Evolutionary conservation across 2,888 invertebrate species (phyloP), one percentile per base, ranked within the genome.

Genomic region (Macrosiphum euphorbiae): DNA sequence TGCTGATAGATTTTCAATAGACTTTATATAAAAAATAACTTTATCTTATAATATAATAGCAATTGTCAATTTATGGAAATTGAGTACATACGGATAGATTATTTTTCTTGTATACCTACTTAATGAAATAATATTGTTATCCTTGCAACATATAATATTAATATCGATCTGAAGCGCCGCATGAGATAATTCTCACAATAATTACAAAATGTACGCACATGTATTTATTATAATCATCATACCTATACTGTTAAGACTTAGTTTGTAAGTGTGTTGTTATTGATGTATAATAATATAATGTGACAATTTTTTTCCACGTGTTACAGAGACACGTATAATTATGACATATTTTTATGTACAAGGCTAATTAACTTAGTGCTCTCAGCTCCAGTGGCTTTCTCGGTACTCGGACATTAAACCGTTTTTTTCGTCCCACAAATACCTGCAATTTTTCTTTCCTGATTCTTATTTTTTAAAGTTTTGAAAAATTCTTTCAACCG

Each of bases 211-310:
- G 47, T 50, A 86, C 86, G 28, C 86, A 47, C 44, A 52, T 35
- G n/a, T 88, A 20, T 78, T 78, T 78, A 78, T 88, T 52, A n/a
- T 88, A 52, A 47, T 86, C 20, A 24, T 88, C 26, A 50, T 78
- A 78, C 78, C 78, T 78, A 78, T 78, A 78, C 35, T 78, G 35
- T 78, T 88, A 88, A 41, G 88, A 88, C 88, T 88, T 88, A 58
- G 41, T 35, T 24, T 11, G 28, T 58, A 58, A 88, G 88, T 26
- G 58, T 88, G 41, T 88, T 50, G 35, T 78, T 78, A 13, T 88
- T 58, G 58, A 88, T 88, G 88, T 87, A 47, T 50, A 55, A 87
- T 47, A 35, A 35, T 78, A 24, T 35, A 78, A 35, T 78, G 35
- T 78, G 78, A 35, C 67, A 8, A 35, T 35, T 78, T 78, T 78